Base-by-base conservation (phyloP, 64 coral and sea anemone species). In the Orbicella faveolata region DNA sequence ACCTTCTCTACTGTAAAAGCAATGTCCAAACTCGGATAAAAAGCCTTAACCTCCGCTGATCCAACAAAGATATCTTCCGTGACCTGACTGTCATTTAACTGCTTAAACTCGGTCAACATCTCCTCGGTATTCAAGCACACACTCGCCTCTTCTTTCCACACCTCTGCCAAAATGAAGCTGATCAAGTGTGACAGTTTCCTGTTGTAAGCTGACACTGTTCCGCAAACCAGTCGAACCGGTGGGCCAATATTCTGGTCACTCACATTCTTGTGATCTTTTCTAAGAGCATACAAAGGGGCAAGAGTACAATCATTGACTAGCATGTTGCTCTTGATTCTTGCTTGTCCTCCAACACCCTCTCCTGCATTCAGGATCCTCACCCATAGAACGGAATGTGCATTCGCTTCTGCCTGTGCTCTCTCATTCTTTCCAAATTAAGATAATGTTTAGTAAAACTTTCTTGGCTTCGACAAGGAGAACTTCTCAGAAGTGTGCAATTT, bases 21-120 rank as follows among this genome's bases (percentile, higher is more conserved):
- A 23, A 92, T 87, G 63, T 92, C 90, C 61, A 92, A 61, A 36
- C 83, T 92, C 19, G 90, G 90, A 16, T 92, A 92, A 0, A 92
- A 21, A 3, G 83, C 82, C 33, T 92, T 92, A 1, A 92, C 90
- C 57, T 92, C 83, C n/a, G 74, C 83, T 21, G 90, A 92, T 4
- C 90, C 87, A 9, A 89, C 21, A 33, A 78, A 33, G 10, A 78
- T 23, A 26, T 41, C 34, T 13, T 89, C 72, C 1, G 16, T 80
- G 61, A 79, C 34, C 18, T 21, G 54, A 2, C 54, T 57, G 9
- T 57, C 54, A 57, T 57, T 57, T 10, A 52, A 8, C 62, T 25
- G 1, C 73, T 55, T 70, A 6, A 81, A 79, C 0, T 19, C 89
- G 0, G 26, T 80, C 21, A 48, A 37, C 79, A 84, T 76, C 61